Conservation (phyloP, 2,113 vertebrate species). For the Vidua chalybeata region DNA sequence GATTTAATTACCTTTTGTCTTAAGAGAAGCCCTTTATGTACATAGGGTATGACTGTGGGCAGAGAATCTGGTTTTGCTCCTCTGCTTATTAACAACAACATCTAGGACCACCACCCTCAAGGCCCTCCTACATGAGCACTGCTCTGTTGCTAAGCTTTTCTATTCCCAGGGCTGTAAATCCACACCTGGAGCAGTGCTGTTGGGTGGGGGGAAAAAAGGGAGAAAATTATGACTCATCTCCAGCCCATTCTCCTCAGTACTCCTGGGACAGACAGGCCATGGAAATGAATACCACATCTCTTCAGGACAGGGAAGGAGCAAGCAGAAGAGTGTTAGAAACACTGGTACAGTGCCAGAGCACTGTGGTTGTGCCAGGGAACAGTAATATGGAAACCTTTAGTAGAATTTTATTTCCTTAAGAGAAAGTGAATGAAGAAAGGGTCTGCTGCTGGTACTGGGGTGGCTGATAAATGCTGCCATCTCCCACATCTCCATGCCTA, state of each 20-base stretch:
- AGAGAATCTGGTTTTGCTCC: background rate
- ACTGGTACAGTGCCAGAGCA: background rate
- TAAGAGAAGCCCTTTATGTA: background rate
- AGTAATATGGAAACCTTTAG: background rate
- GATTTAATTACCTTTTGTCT: background rate
- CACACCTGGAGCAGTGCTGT: background rate
- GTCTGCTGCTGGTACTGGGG: background rate
- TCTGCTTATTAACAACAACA: background rate
- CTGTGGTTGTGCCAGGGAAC: background rate
- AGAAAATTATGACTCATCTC: background rate
- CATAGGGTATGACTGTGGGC: background rate
- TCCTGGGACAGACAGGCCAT: background rate
- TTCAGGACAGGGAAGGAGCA: background rate
- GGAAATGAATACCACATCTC: background rate
- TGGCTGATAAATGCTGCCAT: background rate
- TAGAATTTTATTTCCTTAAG: background rate
- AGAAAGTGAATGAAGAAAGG: background rate
- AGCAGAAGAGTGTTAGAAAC: background rate
- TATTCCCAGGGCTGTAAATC: background rate
- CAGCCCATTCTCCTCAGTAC: background rate
- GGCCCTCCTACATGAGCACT: background rate
- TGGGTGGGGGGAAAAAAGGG: rapidly evolving
- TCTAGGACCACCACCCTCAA: background rate
- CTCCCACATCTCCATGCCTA: background rate
- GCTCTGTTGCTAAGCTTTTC: background rate